Percentiles rank a stretch among this genome's conserved stretches.
These are phyloP conservation scores for Zaprionus capensis DNA, from an alignment of 1,140 invertebrate species.

Conservation along the genomic window DNA sequence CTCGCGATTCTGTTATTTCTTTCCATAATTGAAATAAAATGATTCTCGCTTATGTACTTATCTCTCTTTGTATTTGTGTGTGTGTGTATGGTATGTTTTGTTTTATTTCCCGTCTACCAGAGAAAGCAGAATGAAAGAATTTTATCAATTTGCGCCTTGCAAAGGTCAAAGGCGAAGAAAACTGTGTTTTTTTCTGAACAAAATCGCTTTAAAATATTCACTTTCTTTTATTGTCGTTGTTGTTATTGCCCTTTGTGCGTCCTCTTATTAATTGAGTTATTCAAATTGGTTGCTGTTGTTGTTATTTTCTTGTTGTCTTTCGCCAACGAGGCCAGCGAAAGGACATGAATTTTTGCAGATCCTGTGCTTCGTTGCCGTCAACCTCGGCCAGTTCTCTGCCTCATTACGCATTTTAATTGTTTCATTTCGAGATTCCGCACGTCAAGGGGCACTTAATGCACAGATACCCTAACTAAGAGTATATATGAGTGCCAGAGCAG, in stretches of 20 bases:
- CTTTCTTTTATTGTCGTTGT: slow-evolving; percentile 19
- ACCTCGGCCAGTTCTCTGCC: slow-evolving; percentile 23
- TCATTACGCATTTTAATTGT: slow-evolving; percentile 64
- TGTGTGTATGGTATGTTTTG: background rate
- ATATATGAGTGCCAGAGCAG: background rate
- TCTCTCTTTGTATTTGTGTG: background rate
- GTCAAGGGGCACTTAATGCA: slow-evolving; percentile 9
- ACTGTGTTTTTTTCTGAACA: background rate
- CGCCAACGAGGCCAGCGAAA: background rate
- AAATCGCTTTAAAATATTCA: slow-evolving; percentile 39
- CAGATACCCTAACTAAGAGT: background rate
- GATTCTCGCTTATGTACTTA: slow-evolving; percentile 8
- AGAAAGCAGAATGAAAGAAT: slow-evolving; percentile 17
- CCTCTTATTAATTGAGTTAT: slow-evolving; percentile 68
- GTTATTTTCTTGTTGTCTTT: background rate
- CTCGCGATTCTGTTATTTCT: slow-evolving; percentile 7
- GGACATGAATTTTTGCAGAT: background rate
- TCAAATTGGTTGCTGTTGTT: slow-evolving; percentile 46
- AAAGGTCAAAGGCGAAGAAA: background rate
- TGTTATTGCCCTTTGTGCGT: slow-evolving; percentile 29
- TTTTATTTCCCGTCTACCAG: slow-evolving; percentile 25
- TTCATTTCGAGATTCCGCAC: slow-evolving; percentile 44
- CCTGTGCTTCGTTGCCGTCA: slow-evolving; percentile 7
- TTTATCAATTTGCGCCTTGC: slow-evolving; percentile 30
- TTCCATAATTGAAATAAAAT: slow-evolving; percentile 9